A percentile compares a stretch with the other conserved stretches of the same genome.
phyloP scores from a whole-genome alignment of 1,140 invertebrate species.

The Ganaspis sp. region DNA sequence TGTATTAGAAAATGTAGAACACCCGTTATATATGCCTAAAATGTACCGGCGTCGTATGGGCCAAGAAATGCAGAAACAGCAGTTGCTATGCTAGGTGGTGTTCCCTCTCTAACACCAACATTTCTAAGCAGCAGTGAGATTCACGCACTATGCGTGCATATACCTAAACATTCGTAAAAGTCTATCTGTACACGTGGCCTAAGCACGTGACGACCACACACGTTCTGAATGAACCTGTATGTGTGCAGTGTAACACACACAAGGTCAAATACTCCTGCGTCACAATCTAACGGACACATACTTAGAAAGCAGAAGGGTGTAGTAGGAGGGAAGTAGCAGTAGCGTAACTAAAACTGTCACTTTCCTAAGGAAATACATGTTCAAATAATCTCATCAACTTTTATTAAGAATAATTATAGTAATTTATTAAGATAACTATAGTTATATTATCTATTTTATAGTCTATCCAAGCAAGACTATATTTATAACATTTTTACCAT shows the following conservation, averaged over 20 bases:
- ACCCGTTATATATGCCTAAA: slow-evolving; percentile 72
- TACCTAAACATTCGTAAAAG: slow-evolving; percentile 16
- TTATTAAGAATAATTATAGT: no score
- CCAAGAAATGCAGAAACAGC: slow-evolving; percentile 75
- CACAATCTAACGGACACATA: slow-evolving; percentile 29
- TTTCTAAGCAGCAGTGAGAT: slow-evolving; percentile 19
- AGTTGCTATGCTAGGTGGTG: slow-evolving; percentile 75
- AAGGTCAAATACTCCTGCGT: background rate
- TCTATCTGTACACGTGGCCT: slow-evolving; percentile 13
- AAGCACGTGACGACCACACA: slow-evolving; percentile 7
- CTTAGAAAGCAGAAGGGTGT: slow-evolving; percentile 38
- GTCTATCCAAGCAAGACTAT: no score
- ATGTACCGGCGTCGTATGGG: slow-evolving; percentile 66
- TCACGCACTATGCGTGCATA: slow-evolving; percentile 28
- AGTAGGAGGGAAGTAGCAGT: slow-evolving; percentile 33
- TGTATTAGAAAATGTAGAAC: slow-evolving; percentile 51
- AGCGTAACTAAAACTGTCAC: slow-evolving; percentile 22
- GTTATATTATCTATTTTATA: no score
- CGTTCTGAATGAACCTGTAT: slow-evolving; percentile 25
- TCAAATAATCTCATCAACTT: no score
- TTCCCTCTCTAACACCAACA: slow-evolving; percentile 58
- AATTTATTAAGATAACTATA: no score
- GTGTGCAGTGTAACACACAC: background rate
- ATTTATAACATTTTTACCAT: no score
- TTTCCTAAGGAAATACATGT: background rate